Evolutionary conservation across 1,140 invertebrate genomes (phyloP).

Genomic region (Temnothorax nylanderi): DNA sequence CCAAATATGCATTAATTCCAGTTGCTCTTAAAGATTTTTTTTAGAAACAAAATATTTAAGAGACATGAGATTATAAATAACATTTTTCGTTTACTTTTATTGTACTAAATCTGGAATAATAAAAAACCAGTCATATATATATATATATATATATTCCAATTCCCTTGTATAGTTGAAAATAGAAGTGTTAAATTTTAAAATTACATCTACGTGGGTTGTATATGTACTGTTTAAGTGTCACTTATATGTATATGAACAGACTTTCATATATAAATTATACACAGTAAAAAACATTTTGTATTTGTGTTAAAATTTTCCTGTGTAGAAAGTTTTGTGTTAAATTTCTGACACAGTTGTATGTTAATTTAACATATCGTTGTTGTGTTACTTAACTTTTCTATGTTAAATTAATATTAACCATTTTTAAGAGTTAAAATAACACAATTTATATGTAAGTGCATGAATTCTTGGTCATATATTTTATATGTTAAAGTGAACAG

Average conservation of each 20-base stretch:
- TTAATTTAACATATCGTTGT: too few species aligned
- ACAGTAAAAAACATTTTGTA: too few species aligned
- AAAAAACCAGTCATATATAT: constrained; percentile 11
- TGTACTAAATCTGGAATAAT: neutral
- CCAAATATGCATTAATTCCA: neutral
- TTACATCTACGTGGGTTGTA: neutral
- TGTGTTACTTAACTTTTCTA: too few species aligned
- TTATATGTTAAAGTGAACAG: too few species aligned
- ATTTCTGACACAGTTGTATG: too few species aligned
- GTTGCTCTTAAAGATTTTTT: neutral
- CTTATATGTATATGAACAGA: neutral
- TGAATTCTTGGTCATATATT: too few species aligned
- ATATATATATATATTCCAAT: too few species aligned
- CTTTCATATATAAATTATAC: neutral
- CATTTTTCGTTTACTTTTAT: neutral
- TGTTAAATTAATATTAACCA: too few species aligned
- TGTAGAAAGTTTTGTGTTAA: too few species aligned
- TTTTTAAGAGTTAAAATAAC: too few species aligned
- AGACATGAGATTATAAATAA: neutral
- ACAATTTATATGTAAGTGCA: too few species aligned
- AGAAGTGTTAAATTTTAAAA: neutral
- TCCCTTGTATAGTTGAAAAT: neutral
- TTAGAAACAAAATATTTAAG: neutral
- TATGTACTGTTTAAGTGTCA: neutral
- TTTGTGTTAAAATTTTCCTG: too few species aligned